Percentiles rank a stretch among this genome's conserved stretches.
These are phyloP conservation scores for Aleiodes leptofemur DNA, from an alignment of 2,888 invertebrate species.

Conservation along the genomic window DNA sequence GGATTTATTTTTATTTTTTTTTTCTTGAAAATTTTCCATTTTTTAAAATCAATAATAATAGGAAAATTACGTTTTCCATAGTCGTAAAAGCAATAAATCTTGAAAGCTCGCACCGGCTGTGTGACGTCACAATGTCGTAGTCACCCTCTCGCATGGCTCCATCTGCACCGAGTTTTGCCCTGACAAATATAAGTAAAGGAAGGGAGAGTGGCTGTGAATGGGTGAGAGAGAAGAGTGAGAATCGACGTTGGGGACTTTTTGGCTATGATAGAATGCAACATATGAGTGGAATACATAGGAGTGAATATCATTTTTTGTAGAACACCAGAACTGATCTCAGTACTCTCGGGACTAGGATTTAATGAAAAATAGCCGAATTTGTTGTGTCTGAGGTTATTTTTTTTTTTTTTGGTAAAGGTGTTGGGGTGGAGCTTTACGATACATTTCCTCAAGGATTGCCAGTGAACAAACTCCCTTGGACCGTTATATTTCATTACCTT, in stretches of 20 bases:
- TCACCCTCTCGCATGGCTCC: constrained; percentile 22
- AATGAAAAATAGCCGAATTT: constrained; percentile 72
- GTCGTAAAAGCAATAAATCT: constrained; percentile 24
- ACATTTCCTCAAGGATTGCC: neutral
- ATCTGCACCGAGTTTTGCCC: constrained; percentile 25
- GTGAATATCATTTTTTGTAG: constrained; percentile 60
- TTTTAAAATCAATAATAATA: constrained; percentile 1
- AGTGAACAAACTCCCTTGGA: constrained; percentile 32
- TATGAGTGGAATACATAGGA: constrained; percentile 59
- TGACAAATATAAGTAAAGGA: constrained; percentile 32
- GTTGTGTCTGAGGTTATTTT: constrained; percentile 60
- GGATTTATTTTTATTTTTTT: neutral
- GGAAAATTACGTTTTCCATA: constrained; percentile 25
- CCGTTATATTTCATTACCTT: constrained; percentile 56
- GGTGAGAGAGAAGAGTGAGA: constrained; percentile 42
- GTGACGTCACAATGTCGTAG: constrained; percentile 32
- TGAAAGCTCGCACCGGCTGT: constrained; percentile 22
- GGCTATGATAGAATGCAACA: constrained; percentile 51
- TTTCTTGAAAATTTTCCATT: neutral
- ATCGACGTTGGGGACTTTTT: constrained; percentile 28
- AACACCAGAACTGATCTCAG: constrained; percentile 36
- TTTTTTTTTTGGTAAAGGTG: constrained; percentile 21
- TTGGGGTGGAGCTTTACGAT: constrained; percentile 46
- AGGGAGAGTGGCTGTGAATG: constrained; percentile 28
- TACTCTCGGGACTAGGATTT: constrained; percentile 67